Conservation (phyloP, 2,888 invertebrate genomes). For the Eubasilissa splendida region DNA sequence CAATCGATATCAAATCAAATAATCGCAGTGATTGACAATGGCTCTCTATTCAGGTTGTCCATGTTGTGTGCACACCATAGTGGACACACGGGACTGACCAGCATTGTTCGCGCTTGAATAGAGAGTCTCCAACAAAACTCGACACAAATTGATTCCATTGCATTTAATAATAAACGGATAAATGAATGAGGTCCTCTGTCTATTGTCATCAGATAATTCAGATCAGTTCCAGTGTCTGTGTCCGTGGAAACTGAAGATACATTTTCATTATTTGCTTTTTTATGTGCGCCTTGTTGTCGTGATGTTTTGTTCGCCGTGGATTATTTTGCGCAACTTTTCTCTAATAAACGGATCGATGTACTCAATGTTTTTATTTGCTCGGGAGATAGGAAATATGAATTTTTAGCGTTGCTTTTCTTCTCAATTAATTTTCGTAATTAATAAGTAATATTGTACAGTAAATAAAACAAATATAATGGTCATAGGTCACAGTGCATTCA, state of each 20-base stretch:
- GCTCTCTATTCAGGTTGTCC: not conserved
- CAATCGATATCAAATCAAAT: slow-evolving; percentile 35
- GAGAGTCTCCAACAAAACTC: slow-evolving; percentile 49
- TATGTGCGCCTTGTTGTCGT: not conserved
- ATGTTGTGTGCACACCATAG: slow-evolving; percentile 16
- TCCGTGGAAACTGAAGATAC: slow-evolving; percentile 36
- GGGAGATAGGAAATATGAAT: too few species aligned
- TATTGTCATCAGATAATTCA: slow-evolving; percentile 51
- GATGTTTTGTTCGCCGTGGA: slow-evolving; percentile 8
- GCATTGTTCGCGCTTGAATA: slow-evolving; percentile 44
- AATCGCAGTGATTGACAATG: slow-evolving; percentile 31
- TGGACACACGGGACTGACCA: not conserved
- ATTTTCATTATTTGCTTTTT: too few species aligned
- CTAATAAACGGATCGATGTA: slow-evolving; percentile 21
- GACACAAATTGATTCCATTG: slow-evolving; percentile 57
- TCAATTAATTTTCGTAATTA: too few species aligned
- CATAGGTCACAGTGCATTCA: too few species aligned
- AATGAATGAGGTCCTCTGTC: slow-evolving; percentile 54
- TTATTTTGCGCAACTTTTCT: slow-evolving; percentile 21
- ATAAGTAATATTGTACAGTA: too few species aligned
- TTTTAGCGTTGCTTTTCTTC: too few species aligned
- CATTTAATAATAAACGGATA: slow-evolving; percentile 55
- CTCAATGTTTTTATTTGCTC: not conserved
- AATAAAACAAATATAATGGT: too few species aligned
- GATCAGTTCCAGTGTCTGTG: slow-evolving; percentile 35